Percentiles rank a stretch among this genome's conserved stretches.
Evolutionary conservation across 1,140 invertebrate species (phyloP).

Genomic region (Frieseomelitta varia): DNA sequence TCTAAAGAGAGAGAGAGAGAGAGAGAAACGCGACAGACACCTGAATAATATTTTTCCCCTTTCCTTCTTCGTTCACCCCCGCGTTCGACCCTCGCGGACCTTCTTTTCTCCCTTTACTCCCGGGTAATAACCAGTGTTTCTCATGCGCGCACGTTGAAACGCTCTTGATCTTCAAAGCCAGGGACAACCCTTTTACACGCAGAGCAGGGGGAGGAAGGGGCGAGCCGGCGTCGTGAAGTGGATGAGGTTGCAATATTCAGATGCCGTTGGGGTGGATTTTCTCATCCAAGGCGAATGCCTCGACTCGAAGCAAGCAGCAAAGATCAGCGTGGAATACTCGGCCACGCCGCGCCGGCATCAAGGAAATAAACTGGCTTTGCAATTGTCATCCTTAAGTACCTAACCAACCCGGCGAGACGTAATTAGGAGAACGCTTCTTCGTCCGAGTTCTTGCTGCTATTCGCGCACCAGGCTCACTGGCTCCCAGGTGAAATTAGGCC

Average conservation of each 20-base stretch:
- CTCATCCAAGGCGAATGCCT: slow-evolving; percentile 48
- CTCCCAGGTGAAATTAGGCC: neutral
- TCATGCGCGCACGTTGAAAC: slow-evolving; percentile 29
- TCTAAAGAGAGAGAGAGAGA: neutral
- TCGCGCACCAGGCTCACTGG: too few relatives aligned
- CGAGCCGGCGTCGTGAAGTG: slow-evolving; percentile 56
- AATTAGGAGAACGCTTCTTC: slow-evolving; percentile 6
- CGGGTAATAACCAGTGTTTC: slow-evolving; percentile 49
- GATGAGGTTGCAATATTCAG: slow-evolving; percentile 68
- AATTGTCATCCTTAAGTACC: slow-evolving; percentile 27
- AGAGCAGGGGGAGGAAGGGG: too few relatives aligned
- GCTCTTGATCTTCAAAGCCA: slow-evolving; percentile 54
- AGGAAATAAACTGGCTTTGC: slow-evolving; percentile 41
- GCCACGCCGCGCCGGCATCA: neutral
- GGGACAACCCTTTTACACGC: slow-evolving; percentile 50
- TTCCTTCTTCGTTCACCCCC: neutral
- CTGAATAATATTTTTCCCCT: neutral
- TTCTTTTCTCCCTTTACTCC: neutral
- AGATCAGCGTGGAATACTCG: slow-evolving; percentile 40
- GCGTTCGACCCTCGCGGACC: neutral
- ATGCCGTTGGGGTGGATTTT: slow-evolving; percentile 61
- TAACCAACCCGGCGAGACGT: neutral
- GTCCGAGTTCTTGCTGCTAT: neutral
- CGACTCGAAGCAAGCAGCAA: slow-evolving; percentile 38
- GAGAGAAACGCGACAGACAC: neutral